phyloP scores from a whole-genome alignment of 2,888 invertebrate species.

The Furcula furcula region DNA sequence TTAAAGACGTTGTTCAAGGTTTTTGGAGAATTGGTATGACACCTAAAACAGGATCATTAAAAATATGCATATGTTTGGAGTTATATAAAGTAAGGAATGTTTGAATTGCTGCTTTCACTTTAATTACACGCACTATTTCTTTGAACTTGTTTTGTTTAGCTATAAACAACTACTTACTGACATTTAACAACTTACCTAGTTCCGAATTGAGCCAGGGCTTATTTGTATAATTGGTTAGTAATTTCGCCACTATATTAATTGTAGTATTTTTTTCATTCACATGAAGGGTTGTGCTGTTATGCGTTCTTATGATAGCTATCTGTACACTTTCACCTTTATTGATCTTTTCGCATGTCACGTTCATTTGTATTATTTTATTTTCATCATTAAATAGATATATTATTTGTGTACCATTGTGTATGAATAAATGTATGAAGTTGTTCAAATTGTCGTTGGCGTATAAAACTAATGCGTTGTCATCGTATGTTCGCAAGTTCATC shows the following conservation, averaged over 20 bases:
- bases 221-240: constrained; percentile 90
- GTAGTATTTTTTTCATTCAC: constrained; percentile 90
- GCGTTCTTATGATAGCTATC: constrained; percentile 90
- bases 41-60: too few relatives aligned
- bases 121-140: too few relatives aligned
- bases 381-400: constrained; percentile 93
- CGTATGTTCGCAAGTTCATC: constrained; percentile 95
- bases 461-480: constrained; percentile 89
- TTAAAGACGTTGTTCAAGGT: too few relatives aligned
- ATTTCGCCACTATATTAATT: constrained; percentile 84
- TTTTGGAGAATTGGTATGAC: too few relatives aligned
- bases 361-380: constrained; percentile 89
- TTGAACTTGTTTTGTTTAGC: too few relatives aligned
- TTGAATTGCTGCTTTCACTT: too few relatives aligned
- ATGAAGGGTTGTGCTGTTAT: constrained; percentile 88
- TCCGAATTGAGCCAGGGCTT: constrained; percentile 94
- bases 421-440: constrained; percentile 95
- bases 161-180: too few relatives aligned
- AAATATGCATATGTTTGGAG: too few relatives aligned
- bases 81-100: too few relatives aligned
- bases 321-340: constrained; percentile 93
- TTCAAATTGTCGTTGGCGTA: constrained; percentile 96
- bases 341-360: constrained; percentile 87
- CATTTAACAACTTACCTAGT: constrained; percentile 80
- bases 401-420: constrained; percentile 89